Evolutionary conservation across 2,113 vertebrate species (phyloP).

Genomic region (Cyanocitta stelleri): DNA sequence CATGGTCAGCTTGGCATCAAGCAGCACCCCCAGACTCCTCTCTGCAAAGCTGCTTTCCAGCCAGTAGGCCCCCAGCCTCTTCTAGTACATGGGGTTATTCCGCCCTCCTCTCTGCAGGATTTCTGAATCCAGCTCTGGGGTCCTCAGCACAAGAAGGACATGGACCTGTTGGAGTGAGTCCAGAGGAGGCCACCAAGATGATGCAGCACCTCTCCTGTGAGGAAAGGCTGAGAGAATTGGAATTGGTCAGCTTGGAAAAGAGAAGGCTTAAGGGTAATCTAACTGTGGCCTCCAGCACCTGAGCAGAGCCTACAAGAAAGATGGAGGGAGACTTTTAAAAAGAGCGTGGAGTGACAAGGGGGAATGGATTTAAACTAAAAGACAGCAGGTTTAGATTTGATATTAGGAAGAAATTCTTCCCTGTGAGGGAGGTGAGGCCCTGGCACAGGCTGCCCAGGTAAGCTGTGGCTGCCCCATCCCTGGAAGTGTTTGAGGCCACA

Average conservation of each 20-base stretch:
- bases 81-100: fast-evolving
- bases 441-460: background rate
- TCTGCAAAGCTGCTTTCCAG: background rate
- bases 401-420: background rate
- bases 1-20: background rate
- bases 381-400: background rate
- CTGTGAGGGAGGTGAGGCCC: background rate
- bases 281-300: background rate
- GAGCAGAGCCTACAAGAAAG: background rate
- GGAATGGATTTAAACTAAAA: background rate
- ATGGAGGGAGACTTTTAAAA: background rate
- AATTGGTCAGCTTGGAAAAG: background rate
- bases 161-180: background rate
- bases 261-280: background rate
- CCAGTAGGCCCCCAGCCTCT: background rate
- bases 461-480: background rate
- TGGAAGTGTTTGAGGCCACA: background rate
- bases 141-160: background rate
- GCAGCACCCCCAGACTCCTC: background rate
- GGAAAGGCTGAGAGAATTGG: background rate
- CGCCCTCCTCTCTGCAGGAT: background rate
- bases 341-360: background rate
- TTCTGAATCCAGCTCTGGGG: background rate
- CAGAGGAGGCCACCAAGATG: background rate
- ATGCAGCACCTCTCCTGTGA: background rate